Evolutionary conservation across 2,797 vertebrate genomes (phyloP).

Genomic region (Acanthurus lineatus): DNA sequence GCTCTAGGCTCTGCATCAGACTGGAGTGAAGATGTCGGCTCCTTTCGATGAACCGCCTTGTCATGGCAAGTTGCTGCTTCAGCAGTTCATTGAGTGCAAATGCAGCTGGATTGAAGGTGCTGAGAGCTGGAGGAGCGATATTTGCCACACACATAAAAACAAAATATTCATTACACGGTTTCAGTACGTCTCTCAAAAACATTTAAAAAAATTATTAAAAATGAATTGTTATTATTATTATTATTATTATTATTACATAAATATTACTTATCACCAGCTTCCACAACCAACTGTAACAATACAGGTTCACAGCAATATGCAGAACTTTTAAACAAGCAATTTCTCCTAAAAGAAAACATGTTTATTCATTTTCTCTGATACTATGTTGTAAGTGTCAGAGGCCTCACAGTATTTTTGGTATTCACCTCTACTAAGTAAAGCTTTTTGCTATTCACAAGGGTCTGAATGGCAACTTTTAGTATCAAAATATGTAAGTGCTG

Average conservation of each 20-base stretch:
- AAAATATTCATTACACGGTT: neutral
- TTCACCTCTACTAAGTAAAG: too few relatives aligned
- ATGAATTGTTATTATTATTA: too few relatives aligned
- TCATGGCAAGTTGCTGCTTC: conserved; percentile 89
- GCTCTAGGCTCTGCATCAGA: conserved; percentile 85
- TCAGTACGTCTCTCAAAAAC: neutral
- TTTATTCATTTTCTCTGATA: too few relatives aligned
- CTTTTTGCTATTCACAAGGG: too few relatives aligned
- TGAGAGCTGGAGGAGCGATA: conserved; percentile 81
- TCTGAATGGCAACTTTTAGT: neutral
- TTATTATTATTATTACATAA: too few relatives aligned
- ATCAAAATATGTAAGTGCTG: neutral
- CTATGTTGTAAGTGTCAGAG: too few relatives aligned
- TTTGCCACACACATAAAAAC: neutral
- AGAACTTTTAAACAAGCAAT: too few relatives aligned
- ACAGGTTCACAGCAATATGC: too few relatives aligned
- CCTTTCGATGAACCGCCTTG: conserved; percentile 83
- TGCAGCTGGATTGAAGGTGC: conserved; percentile 80
- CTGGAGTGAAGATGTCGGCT: conserved; percentile 82
- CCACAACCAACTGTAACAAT: too few relatives aligned
- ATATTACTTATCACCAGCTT: too few relatives aligned
- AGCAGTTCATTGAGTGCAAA: conserved; percentile 86
- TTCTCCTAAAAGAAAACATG: too few relatives aligned
- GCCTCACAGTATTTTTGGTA: too few relatives aligned
- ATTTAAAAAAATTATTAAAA: neutral